Percentiles rank a stretch among this genome's conserved stretches.
Conservation (phyloP, 2,113 vertebrate species). For the Calidris pugnax region DNA sequence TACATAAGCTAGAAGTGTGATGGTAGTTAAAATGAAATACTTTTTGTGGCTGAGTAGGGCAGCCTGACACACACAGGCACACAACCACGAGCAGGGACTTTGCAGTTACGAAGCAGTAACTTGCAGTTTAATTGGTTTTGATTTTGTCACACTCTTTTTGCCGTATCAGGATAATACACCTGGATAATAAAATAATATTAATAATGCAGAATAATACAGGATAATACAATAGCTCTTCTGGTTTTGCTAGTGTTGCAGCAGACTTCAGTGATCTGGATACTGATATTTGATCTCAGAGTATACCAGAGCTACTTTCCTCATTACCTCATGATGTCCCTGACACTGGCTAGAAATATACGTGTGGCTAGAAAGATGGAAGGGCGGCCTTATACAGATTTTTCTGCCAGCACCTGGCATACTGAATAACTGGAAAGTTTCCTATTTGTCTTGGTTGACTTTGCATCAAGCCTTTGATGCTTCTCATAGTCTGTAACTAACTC, state of each 20-base stretch:
- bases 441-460: background rate
- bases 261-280: background rate
- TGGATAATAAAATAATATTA: too few species aligned
- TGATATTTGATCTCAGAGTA: background rate
- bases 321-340: too few species aligned
- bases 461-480: background rate
- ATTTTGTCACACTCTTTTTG: background rate
- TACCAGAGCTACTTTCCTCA: background rate
- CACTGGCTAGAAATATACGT: background rate
- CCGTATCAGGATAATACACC: accelerated
- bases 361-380: background rate
- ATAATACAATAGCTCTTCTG: background rate
- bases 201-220: too few species aligned
- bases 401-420: background rate
- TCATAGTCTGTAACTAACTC: background rate
- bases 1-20: background rate
- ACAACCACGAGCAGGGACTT: background rate
- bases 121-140: background rate
- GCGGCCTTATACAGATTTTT: background rate
- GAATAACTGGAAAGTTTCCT: background rate
- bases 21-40: background rate
- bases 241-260: background rate
- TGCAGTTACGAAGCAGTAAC: background rate
- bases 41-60: background rate
- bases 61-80: background rate